Conservation (phyloP, 37 sponge, comb jelly and placozoan genomes). For the Bolinopsis microptera region DNA sequence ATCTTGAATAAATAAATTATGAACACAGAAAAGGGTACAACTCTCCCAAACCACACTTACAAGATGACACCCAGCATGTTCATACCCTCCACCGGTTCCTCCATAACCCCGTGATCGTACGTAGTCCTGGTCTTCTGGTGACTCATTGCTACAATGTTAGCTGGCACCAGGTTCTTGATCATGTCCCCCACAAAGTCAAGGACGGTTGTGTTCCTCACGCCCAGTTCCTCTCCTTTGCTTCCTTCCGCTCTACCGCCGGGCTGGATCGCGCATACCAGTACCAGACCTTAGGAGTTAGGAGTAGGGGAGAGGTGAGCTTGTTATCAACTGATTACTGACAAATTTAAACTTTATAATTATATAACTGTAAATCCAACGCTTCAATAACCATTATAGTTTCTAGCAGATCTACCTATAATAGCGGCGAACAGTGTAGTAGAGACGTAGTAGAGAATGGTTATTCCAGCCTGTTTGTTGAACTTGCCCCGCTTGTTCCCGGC, state of each 20-base stretch:
- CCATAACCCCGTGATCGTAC: neutral
- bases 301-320: too few relatives aligned
- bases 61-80: constrained; percentile 88
- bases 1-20: neutral
- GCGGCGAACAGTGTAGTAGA: constrained; percentile 82
- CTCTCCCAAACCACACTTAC: neutral
- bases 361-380: too few relatives aligned
- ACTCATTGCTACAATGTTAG: constrained; percentile 1
- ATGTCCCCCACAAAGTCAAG: neutral
- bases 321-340: too few relatives aligned
- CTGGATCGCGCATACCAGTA: constrained; percentile 76
- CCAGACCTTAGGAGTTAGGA: too few relatives aligned
- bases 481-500: constrained; percentile 74
- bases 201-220: neutral
- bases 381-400: too few relatives aligned
- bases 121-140: neutral
- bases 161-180: neutral
- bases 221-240: neutral
- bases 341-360: too few relatives aligned
- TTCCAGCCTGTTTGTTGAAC: constrained; percentile 74
- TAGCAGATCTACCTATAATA: constrained; percentile 67
- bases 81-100: neutral
- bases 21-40: neutral
- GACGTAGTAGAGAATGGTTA: constrained; percentile 75
- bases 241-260: constrained; percentile 70